Conservation (phyloP, 2,888 invertebrate species). For the Mythimna impura region DNA sequence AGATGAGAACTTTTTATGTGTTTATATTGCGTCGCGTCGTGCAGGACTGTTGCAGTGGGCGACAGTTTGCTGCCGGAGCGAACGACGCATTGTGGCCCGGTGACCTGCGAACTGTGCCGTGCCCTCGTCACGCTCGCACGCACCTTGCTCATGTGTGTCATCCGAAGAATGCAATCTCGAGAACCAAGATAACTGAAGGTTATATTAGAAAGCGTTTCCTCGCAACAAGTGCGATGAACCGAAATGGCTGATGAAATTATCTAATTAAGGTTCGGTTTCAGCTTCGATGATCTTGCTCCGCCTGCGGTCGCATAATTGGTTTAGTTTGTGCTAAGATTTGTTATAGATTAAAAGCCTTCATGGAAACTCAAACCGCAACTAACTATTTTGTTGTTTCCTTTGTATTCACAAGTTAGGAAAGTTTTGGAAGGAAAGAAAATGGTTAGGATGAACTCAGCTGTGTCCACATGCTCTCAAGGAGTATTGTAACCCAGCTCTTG, state of each 20-base stretch:
- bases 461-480: too few relatives aligned
- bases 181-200: constrained; percentile 6
- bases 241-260: constrained; percentile 33
- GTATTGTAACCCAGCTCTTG: too few relatives aligned
- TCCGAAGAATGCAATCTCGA: constrained; percentile 52
- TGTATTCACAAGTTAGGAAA: not conserved
- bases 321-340: constrained; percentile 30
- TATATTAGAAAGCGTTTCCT: constrained; percentile 5
- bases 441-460: not conserved
- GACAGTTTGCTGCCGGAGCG: constrained; percentile 26
- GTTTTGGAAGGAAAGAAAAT: not conserved
- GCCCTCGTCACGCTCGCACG: constrained; percentile 27
- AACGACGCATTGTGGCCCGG: constrained; percentile 32
- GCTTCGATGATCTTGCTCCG: constrained; percentile 24
- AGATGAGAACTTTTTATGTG: constrained; percentile 51
- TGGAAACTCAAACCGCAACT: not conserved
- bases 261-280: constrained; percentile 21
- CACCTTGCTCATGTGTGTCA: constrained; percentile 21
- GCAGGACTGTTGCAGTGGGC: constrained; percentile 20
- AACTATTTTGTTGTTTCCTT: constrained; percentile 14
- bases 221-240: constrained; percentile 30
- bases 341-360: constrained; percentile 5
- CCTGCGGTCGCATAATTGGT: constrained; percentile 40
- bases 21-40: constrained; percentile 34
- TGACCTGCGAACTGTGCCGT: constrained; percentile 45